Percentiles rank a stretch among this genome's conserved stretches.
These are phyloP conservation scores for Charaxes varanes DNA, from an alignment of 1,140 invertebrate genomes.

Conservation along the genomic window DNA sequence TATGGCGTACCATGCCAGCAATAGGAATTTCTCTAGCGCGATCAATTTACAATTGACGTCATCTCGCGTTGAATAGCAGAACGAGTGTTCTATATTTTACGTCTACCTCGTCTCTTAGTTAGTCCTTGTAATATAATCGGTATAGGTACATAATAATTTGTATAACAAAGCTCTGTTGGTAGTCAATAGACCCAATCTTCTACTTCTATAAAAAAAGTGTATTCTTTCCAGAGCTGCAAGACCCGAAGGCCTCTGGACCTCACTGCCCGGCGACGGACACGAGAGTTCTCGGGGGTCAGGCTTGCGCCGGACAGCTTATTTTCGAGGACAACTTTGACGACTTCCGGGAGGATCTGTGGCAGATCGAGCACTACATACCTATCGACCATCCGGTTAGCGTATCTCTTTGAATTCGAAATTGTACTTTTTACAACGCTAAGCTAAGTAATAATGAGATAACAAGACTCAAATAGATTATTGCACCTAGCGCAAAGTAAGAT, in stretches of 20 bases:
- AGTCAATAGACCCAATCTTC: background rate
- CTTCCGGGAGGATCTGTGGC: constrained; percentile 31
- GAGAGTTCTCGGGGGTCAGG: constrained; percentile 16
- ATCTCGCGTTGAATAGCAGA: too few relatives aligned
- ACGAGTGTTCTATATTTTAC: too few relatives aligned
- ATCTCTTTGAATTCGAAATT: background rate
- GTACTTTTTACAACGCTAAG: too few relatives aligned
- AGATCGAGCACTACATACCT: constrained; percentile 36
- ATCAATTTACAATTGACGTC: too few relatives aligned
- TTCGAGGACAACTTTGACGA: constrained; percentile 44
- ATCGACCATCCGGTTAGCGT: background rate
- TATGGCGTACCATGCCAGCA: too few relatives aligned
- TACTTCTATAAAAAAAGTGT: background rate
- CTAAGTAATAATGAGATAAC: too few relatives aligned
- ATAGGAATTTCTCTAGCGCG: too few relatives aligned
- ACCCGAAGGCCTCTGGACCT: background rate
- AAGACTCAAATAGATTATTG: too few relatives aligned
- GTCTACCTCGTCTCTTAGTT: too few relatives aligned
- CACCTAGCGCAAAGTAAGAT: too few relatives aligned
- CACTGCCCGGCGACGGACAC: constrained; percentile 27
- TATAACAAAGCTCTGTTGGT: background rate
- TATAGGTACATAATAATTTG: constrained; percentile 20
- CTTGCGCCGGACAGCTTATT: constrained; percentile 36
- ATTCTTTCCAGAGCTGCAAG: constrained; percentile 20
- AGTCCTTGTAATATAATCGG: too few relatives aligned